phyloP scores from a whole-genome alignment of 1,140 invertebrate species.

The Drosophila takahashii region DNA sequence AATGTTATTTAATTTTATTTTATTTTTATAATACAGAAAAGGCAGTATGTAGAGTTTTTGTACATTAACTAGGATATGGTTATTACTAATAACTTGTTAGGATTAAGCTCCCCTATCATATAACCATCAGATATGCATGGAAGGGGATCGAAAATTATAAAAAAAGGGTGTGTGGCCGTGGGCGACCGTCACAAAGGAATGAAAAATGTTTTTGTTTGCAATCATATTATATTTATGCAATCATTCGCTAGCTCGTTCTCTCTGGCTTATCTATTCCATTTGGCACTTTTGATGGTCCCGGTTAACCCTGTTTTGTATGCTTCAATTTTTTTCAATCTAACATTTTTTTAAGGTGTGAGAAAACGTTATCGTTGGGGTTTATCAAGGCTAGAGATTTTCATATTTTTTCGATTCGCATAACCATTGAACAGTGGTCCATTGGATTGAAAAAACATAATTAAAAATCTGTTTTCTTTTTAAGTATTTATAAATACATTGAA shows the following conservation, averaged over 20 bases:
- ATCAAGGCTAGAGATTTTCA: conserved; percentile 71
- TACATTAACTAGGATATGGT: background rate
- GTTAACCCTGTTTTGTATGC: conserved; percentile 10
- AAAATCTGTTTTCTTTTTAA: no score
- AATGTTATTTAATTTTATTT: no score
- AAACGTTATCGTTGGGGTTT: conserved; percentile 73
- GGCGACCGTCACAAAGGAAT: conserved; percentile 38
- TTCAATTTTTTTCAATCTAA: conserved; percentile 6
- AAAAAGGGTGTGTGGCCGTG: background rate
- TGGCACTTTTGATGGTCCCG: background rate
- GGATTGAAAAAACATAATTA: no score
- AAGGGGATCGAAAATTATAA: no score
- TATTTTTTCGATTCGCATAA: conserved; percentile 21
- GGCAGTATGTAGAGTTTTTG: no score
- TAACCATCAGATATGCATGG: no score
- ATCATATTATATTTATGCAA: conserved; percentile 77
- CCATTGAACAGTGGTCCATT: conserved; percentile 1
- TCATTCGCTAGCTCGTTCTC: conserved; percentile 5
- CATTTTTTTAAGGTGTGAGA: background rate
- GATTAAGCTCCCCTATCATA: background rate
- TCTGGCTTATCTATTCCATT: background rate
- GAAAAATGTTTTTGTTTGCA: conserved; percentile 66
- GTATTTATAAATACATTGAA: background rate
- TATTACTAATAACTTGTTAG: no score
- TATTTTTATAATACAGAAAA: no score